phyloP scores from a whole-genome alignment of 2,797 vertebrate species.

The Nasua narica region DNA sequence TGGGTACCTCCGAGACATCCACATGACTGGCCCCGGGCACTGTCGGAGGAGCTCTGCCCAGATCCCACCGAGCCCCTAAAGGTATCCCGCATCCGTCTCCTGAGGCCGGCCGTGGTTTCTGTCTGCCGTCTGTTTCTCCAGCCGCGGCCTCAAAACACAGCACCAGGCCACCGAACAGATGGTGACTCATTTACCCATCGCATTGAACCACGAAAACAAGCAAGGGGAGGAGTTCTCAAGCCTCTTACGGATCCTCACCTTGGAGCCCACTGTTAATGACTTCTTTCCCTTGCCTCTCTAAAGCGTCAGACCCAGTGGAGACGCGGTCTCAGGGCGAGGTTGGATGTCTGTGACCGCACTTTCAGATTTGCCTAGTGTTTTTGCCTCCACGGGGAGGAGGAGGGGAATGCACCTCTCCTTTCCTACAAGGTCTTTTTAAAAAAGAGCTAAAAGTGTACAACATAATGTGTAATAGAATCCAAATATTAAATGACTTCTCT shows the following conservation, averaged over 20 bases:
- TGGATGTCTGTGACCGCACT: neutral
- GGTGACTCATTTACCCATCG: rapidly evolving
- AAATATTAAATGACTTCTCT: neutral
- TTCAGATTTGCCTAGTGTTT: neutral
- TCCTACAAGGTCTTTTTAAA: neutral
- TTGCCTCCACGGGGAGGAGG: rapidly evolving
- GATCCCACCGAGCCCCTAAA: rapidly evolving
- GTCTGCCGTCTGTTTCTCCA: rapidly evolving
- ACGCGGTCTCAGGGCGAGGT: neutral
- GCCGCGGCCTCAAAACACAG: neutral
- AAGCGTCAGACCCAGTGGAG: neutral
- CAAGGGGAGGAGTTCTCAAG: neutral
- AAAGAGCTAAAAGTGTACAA: neutral
- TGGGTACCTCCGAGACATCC: rapidly evolving
- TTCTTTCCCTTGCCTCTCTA: neutral
- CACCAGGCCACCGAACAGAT: neutral
- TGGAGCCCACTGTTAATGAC: neutral
- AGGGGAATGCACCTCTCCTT: neutral
- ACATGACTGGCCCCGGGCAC: neutral
- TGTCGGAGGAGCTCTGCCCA: neutral
- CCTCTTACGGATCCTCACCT: rapidly evolving
- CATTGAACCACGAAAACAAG: neutral
- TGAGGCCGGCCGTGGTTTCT: neutral
- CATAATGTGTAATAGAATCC: neutral
- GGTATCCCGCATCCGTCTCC: no score